These are phyloP conservation scores for Tetranychus urticae DNA, from an alignment of 1,140 invertebrate species.

Conservation along the genomic window DNA sequence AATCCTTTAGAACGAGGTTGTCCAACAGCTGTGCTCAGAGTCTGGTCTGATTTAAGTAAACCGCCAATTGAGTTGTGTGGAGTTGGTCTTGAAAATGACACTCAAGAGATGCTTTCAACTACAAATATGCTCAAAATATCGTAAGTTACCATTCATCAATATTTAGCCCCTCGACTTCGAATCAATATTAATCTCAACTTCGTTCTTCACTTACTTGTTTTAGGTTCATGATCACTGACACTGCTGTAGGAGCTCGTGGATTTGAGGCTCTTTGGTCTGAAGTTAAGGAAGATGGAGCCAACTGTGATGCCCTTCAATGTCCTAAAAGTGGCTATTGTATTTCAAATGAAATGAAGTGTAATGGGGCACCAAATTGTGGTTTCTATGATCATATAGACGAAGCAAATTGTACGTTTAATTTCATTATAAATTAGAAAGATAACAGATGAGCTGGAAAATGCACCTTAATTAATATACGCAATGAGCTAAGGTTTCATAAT, in stretches of 20 bases:
- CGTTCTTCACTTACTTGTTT: constrained; percentile 21
- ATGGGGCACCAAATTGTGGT: constrained; percentile 53
- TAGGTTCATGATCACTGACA: constrained; percentile 44
- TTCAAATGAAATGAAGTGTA: constrained; percentile 43
- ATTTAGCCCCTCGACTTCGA: neutral
- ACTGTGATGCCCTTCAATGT: constrained; percentile 36
- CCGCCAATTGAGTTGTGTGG: constrained; percentile 69
- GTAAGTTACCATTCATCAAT: constrained; percentile 23
- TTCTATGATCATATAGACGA: constrained; percentile 50
- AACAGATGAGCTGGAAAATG: neutral
- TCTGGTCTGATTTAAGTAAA: constrained; percentile 46
- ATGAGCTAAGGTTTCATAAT: too few species aligned
- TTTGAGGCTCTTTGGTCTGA: constrained; percentile 76
- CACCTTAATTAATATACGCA: too few species aligned
- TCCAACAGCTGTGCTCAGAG: constrained; percentile 58
- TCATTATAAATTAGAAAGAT: constrained; percentile 18
- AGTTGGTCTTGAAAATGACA: constrained; percentile 37
- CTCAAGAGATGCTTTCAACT: constrained; percentile 53
- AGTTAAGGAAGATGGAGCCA: constrained; percentile 18
- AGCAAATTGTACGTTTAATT: constrained; percentile 34
- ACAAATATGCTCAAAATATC: constrained; percentile 52
- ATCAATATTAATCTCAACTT: constrained; percentile 13
- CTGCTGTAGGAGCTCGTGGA: constrained; percentile 50
- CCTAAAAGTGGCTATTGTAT: constrained; percentile 47
- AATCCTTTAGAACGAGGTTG: constrained; percentile 48